Conservation (phyloP, 2,113 vertebrate species). For the Struthidea cinerea region DNA sequence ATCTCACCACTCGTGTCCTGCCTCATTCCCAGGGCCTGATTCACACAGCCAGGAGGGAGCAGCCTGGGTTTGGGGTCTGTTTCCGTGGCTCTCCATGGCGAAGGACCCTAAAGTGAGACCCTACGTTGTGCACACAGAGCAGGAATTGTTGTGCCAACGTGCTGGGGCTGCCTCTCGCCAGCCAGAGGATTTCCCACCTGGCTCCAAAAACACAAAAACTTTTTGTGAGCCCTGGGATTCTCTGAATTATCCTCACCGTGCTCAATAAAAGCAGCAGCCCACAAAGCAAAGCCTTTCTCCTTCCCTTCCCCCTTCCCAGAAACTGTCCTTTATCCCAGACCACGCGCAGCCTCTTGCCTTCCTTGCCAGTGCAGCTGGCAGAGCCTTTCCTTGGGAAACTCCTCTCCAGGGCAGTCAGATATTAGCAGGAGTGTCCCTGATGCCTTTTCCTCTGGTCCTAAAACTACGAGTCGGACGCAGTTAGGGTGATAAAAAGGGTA, state of each 20-base stretch:
- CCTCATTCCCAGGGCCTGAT: background rate
- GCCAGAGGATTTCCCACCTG: background rate
- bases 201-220: background rate
- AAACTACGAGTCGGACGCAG: background rate
- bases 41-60: background rate
- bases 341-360: background rate
- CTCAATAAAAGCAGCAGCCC: background rate
- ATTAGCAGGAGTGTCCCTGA: background rate
- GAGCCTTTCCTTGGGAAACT: background rate
- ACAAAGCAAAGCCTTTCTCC: background rate
- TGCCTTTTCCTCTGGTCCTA: background rate
- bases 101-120: background rate
- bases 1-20: background rate
- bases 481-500: background rate
- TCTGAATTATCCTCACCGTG: background rate
- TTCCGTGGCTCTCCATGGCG: fast-evolving
- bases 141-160: fast-evolving
- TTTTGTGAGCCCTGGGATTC: background rate
- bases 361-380: background rate
- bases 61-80: background rate
- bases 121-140: background rate
- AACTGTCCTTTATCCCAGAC: background rate
- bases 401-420: fast-evolving
- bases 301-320: background rate
- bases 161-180: background rate